Base-by-base conservation (phyloP, 37 sponge, comb jelly and placozoan genomes). In the Trichoplax adhaerens region DNA sequence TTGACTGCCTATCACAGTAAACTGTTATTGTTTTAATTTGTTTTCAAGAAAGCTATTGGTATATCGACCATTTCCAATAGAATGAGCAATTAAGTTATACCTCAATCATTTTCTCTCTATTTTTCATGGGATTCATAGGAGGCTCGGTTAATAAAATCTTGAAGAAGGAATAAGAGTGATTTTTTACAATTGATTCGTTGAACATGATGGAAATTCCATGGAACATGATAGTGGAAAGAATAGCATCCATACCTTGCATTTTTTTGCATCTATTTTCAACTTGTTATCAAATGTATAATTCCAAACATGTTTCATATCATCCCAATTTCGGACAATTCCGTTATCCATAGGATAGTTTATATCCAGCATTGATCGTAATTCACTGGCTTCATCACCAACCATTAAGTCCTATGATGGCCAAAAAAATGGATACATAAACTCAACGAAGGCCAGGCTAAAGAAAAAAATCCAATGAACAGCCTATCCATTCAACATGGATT, bases 331-430 rank as follows among this genome's bases (percentile, higher is more conserved):
- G 4, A 98, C 99, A n/a, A 98, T 89, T 29, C 99, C 99, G 77
- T 98, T 98, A 82, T 98, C 95, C 99, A 98, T 98, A 5, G 99
- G 99, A 70, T 98, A 98, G 72, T 89, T 93, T n/a, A 98, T 89
- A 70, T 98, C 99, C 70, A 98, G 71, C 94, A 98, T 93, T 54
- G 87, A 87, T n/a, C 99, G 72, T 46, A 93, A 77, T 61, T 86
- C 76, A 58, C 91, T 89, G 56, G 99, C 99, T 70, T 98, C 99
- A 69, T 98, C 99, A 49, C 99, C 99, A 49, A 98, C 94, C 91
- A 92, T 93, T 72, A 98, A 72, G 65, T 98, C 99, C 91, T 94
- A 71, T 51, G 61, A 2, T 4, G 10, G n/a, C 4, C 55, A 74
- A 74, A 8, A 1, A 55, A 48, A 7, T 1, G 2, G n/a, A n/a